Percentiles rank a stretch among this genome's conserved stretches.
These are phyloP conservation scores for Camponotus pennsylvanicus DNA, from an alignment of 1,140 invertebrate species.

Conservation along the genomic window DNA sequence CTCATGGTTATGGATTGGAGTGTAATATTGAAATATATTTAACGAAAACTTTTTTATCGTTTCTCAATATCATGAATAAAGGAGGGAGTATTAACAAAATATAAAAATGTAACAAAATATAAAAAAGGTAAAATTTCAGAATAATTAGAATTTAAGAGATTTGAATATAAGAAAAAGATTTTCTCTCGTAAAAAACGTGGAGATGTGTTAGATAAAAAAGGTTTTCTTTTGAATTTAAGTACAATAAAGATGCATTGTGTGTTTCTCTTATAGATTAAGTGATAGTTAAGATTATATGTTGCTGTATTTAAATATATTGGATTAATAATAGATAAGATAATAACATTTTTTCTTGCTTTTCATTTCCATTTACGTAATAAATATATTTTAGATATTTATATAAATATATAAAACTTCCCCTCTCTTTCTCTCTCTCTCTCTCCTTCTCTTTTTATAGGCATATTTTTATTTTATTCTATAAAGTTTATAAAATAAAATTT, in stretches of 20 bases:
- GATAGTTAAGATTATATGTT: background rate
- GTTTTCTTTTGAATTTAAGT: background rate
- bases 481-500: background rate
- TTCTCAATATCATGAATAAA: background rate
- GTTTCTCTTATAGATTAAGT: background rate
- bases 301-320: background rate
- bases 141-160: background rate
- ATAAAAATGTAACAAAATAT: background rate
- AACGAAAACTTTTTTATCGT: background rate
- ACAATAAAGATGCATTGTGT: background rate
- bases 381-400: background rate
- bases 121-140: background rate
- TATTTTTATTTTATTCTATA: background rate
- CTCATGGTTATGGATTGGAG: conserved; percentile 38
- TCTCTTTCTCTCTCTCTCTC: no score
- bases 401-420: background rate
- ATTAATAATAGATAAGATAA: background rate
- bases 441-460: background rate
- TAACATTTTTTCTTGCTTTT: background rate
- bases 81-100: background rate
- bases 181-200: background rate
- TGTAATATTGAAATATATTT: background rate
- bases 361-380: background rate
- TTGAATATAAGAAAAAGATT: background rate
- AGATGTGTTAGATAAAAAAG: background rate